Conservation (phyloP, 1,140 invertebrate species). For the Ctenoplectra terminalis region DNA sequence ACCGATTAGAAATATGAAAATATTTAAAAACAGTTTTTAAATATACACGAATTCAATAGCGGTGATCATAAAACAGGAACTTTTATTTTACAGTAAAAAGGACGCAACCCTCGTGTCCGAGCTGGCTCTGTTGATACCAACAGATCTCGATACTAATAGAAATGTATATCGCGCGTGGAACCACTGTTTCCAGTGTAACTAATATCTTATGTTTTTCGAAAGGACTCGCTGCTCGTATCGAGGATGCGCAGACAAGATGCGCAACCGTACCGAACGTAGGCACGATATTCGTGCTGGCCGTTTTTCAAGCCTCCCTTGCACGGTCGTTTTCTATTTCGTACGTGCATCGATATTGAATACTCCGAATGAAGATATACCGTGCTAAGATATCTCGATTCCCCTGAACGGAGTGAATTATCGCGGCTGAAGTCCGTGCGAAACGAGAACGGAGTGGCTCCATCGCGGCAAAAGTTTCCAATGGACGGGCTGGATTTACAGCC, state of each 20-base stretch:
- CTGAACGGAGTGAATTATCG: conserved; percentile 1
- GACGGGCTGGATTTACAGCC: not conserved
- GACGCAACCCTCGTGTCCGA: no score
- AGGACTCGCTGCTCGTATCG: not conserved
- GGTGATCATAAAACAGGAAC: no score
- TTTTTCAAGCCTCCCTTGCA: not conserved
- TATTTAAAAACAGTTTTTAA: no score
- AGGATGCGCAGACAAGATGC: not conserved
- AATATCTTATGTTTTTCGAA: not conserved
- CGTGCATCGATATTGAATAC: conserved; percentile 11
- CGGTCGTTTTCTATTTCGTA: not conserved
- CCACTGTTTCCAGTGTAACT: not conserved
- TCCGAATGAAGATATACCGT: conserved; percentile 1
- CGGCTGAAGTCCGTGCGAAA: not conserved
- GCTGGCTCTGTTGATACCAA: no score
- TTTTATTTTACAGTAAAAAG: no score
- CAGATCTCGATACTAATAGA: not conserved
- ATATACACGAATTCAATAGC: no score
- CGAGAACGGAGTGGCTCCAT: conserved; percentile 2
- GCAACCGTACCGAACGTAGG: not conserved
- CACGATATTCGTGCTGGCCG: not conserved
- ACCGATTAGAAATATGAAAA: no score
- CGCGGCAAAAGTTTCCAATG: not conserved
- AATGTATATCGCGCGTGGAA: not conserved
- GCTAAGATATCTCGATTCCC: not conserved